Conservation (phyloP, 2,888 invertebrate species). For the Catotricha subobsoleta region DNA sequence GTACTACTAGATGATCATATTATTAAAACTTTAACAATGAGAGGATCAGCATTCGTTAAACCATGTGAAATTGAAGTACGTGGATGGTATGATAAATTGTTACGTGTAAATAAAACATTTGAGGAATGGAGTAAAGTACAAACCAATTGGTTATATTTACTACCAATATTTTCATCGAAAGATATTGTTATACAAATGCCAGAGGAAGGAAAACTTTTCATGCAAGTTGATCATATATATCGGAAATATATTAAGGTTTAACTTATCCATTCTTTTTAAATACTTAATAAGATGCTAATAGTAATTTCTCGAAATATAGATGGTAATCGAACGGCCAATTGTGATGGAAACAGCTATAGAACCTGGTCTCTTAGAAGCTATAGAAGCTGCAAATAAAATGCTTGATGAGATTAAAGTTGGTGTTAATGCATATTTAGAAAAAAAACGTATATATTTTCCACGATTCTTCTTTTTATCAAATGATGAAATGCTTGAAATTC, state of each 20-base stretch:
- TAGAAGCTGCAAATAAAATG: slow-evolving; percentile 36
- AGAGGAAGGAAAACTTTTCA: slow-evolving; percentile 41
- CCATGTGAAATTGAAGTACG: slow-evolving; percentile 35
- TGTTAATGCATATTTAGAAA: slow-evolving; percentile 44
- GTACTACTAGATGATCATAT: slow-evolving; percentile 49
- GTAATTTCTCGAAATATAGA: too few relatives aligned
- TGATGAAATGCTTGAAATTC: slow-evolving; percentile 51
- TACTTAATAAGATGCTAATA: too few relatives aligned
- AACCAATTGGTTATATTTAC: slow-evolving; percentile 41
- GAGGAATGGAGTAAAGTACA: slow-evolving; percentile 49
- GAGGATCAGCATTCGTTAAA: slow-evolving; percentile 53
- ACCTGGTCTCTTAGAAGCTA: slow-evolving; percentile 47
- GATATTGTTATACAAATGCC: slow-evolving; percentile 46
- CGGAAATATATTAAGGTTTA: slow-evolving; percentile 22
- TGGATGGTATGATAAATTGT: slow-evolving; percentile 41
- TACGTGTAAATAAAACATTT: slow-evolving; percentile 35
- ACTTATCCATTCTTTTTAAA: not conserved
- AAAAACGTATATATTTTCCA: slow-evolving; percentile 45
- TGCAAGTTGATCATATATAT: slow-evolving; percentile 32
- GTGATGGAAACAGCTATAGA: slow-evolving; percentile 35
- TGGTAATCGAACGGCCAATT: slow-evolving; percentile 22
- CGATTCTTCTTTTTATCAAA: slow-evolving; percentile 62
- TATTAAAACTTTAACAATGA: slow-evolving; percentile 48
- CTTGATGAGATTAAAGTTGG: slow-evolving; percentile 44
- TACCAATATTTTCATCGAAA: slow-evolving; percentile 47